These are phyloP conservation scores for Ericerus pela DNA, from an alignment of 1,140 invertebrate species.

Conservation along the genomic window DNA sequence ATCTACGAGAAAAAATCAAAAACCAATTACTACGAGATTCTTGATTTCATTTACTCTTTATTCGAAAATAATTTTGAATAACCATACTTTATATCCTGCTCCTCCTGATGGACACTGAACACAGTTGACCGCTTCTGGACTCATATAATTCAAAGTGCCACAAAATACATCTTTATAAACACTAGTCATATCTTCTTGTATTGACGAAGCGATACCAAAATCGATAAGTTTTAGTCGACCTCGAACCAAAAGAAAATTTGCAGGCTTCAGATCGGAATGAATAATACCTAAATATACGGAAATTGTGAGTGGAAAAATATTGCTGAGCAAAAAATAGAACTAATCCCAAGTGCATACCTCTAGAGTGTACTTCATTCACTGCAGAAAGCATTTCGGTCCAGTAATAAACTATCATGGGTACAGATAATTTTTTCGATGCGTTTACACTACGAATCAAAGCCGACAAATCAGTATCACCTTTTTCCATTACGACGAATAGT, in stretches of 20 bases:
- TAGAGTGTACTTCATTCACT: conserved; percentile 77
- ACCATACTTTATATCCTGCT: conserved; percentile 14
- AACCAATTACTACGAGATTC: no score
- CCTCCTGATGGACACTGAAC: conserved; percentile 21
- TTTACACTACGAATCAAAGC: conserved; percentile 49
- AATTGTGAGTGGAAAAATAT: no score
- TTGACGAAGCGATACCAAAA: conserved; percentile 89
- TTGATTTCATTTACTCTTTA: no score
- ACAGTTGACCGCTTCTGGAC: conserved; percentile 74
- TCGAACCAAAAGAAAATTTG: conserved; percentile 82
- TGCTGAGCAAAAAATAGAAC: no score
- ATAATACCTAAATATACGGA: conserved; percentile 65
- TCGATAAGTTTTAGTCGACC: conserved; percentile 89
- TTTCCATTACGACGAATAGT: conserved; percentile 83
- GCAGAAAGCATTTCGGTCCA: conserved; percentile 88
- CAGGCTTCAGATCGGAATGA: conserved; percentile 92
- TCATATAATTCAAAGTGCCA: conserved; percentile 92
- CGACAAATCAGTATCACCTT: conserved; percentile 78
- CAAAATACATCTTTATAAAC: conserved; percentile 63
- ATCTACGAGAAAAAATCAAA: conserved; percentile 46
- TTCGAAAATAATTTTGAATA: no score
- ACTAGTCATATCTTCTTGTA: conserved; percentile 78
- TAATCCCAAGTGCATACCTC: conserved; percentile 54
- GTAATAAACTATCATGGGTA: conserved; percentile 61
- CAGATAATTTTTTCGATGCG: conserved; percentile 41